Evolutionary conservation across 1,140 invertebrate species (phyloP).

Genomic region (Ceratina calcarata): DNA sequence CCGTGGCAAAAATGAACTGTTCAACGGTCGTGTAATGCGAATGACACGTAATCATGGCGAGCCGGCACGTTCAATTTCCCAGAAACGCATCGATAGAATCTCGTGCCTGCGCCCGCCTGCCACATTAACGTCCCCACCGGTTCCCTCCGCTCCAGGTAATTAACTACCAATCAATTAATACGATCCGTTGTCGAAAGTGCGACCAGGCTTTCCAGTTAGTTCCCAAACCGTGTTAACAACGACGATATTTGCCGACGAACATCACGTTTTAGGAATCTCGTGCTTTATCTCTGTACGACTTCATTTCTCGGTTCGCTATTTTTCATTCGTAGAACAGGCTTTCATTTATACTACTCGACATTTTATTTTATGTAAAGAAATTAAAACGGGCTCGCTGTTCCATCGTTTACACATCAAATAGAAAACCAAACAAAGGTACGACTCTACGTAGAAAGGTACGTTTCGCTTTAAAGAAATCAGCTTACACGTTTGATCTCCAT

Average conservation of each 20-base stretch:
- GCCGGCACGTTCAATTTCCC: conserved; percentile 12
- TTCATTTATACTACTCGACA: too few species aligned
- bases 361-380: not conserved
- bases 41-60: conserved; percentile 16
- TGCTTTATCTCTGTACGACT: too few species aligned
- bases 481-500: not conserved
- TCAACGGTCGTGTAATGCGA: conserved; percentile 24
- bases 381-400: not conserved
- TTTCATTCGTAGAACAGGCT: too few species aligned
- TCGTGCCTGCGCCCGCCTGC: not conserved
- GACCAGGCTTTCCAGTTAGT: conserved; percentile 7
- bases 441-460: not conserved
- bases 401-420: not conserved
- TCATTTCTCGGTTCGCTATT: too few species aligned
- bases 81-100: conserved; percentile 32
- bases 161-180: conserved; percentile 35
- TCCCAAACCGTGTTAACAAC: not conserved
- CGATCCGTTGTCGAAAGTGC: conserved; percentile 18
- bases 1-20: conserved; percentile 22
- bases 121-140: conserved; percentile 15
- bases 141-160: not conserved
- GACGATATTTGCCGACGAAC: not conserved
- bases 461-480: not conserved
- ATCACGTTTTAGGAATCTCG: not conserved
- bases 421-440: conserved; percentile 1